phyloP scores from a whole-genome alignment of 1,140 invertebrate species.

The Zophobas atratus region DNA sequence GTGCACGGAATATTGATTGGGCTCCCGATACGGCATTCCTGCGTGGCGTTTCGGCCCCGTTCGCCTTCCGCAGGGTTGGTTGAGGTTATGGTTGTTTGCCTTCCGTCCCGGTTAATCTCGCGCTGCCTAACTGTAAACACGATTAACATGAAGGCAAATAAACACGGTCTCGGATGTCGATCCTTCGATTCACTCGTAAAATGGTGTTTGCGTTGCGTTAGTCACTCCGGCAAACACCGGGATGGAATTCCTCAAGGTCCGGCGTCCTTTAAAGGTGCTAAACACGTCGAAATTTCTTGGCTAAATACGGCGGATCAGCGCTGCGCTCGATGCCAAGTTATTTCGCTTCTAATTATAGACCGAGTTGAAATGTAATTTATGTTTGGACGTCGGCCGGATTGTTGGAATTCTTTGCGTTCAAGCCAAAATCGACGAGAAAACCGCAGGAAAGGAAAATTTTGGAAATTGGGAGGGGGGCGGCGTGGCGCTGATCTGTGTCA shows the following conservation, averaged over 20 bases:
- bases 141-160: background rate
- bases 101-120: background rate
- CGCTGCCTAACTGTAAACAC: slow-evolving; percentile 11
- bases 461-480: background rate
- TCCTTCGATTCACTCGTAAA: slow-evolving; percentile 10
- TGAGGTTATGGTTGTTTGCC: slow-evolving; percentile 1
- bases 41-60: too few relatives aligned
- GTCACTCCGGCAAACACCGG: slow-evolving; percentile 21
- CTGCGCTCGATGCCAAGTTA: slow-evolving; percentile 36
- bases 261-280: slow-evolving; percentile 41
- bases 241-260: slow-evolving; percentile 27
- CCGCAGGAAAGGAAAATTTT: slow-evolving; percentile 23
- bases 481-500: slow-evolving; percentile 4
- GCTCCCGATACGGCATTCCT: too few relatives aligned
- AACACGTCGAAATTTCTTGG: slow-evolving; percentile 40
- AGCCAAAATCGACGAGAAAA: background rate
- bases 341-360: slow-evolving; percentile 42
- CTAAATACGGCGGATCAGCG: slow-evolving; percentile 30
- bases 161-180: slow-evolving; percentile 3
- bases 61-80: background rate
- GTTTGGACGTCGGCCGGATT: slow-evolving; percentile 30
- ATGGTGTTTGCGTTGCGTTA: slow-evolving; percentile 36
- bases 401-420: slow-evolving; percentile 24
- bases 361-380: slow-evolving; percentile 40
- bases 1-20: too few relatives aligned